Percentiles rank a stretch among this genome's conserved stretches.
These are phyloP conservation scores for Lycorma delicatula DNA, from an alignment of 1,140 invertebrate species.

Conservation along the genomic window DNA sequence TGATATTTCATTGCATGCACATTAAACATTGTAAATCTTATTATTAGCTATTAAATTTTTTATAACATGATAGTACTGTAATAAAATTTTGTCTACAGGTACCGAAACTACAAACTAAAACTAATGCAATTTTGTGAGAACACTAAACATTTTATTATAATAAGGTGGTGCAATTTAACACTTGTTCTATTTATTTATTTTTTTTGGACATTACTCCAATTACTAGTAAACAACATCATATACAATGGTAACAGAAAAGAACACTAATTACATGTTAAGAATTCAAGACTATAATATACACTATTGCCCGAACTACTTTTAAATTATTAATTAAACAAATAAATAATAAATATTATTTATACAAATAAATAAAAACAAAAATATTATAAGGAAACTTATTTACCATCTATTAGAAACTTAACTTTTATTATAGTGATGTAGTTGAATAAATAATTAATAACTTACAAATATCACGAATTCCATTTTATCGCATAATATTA, in stretches of 20 bases:
- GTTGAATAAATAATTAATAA: too few relatives aligned
- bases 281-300: not conserved
- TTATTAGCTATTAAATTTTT: not conserved
- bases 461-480: too few relatives aligned
- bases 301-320: not conserved
- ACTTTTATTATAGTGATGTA: not conserved
- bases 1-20: not conserved
- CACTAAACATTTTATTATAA: not conserved
- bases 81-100: not conserved
- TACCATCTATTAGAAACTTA: not conserved
- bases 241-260: slow-evolving; percentile 5
- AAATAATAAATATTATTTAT: not conserved
- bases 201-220: not conserved
- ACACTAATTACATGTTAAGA: not conserved
- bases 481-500: too few relatives aligned
- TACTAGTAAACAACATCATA: not conserved
- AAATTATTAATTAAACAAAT: not conserved
- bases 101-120: not conserved
- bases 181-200: not conserved
- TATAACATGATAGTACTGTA: not conserved
- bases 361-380: not conserved
- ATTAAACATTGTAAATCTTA: not conserved
- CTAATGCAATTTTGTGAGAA: not conserved
- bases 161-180: not conserved
- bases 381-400: not conserved